Percentiles rank a stretch among this genome's conserved stretches.
These are phyloP conservation scores for Parauchenoglanis ngamensis DNA, from an alignment of 2,797 vertebrate genomes.

Conservation along the genomic window DNA sequence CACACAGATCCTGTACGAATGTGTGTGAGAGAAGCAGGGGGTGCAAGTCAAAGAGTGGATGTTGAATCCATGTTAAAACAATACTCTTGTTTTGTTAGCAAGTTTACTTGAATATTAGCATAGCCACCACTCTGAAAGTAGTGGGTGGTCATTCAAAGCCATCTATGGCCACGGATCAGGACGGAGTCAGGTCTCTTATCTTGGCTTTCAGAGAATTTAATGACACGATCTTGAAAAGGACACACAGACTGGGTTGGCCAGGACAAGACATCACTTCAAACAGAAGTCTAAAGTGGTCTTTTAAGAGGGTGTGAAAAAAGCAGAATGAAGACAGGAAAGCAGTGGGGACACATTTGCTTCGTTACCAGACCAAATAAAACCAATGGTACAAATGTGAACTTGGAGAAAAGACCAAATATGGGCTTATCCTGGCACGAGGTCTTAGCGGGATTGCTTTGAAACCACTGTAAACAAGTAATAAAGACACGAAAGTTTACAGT, in stretches of 20 bases:
- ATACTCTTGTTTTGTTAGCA: neutral
- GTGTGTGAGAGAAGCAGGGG: neutral
- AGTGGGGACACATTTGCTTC: constrained; percentile 10
- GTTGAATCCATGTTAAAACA: neutral
- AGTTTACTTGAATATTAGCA: neutral
- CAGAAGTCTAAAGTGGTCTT: constrained; percentile 15
- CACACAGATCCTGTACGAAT: neutral
- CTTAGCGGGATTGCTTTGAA: neutral
- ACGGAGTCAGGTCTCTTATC: constrained; percentile 17
- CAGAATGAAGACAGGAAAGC: constrained; percentile 6
- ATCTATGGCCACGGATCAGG: constrained; percentile 17
- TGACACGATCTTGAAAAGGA: constrained; percentile 30
- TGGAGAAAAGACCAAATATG: constrained; percentile 36
- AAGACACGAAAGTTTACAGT: neutral
- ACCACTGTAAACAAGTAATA: neutral
- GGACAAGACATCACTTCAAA: constrained; percentile 36
- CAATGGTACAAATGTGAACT: constrained; percentile 5
- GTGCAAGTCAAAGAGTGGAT: neutral
- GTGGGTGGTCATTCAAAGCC: constrained; percentile 25
- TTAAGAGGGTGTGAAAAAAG: constrained; percentile 53
- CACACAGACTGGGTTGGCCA: constrained; percentile 11
- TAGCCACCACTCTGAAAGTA: neutral
- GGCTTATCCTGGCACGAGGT: neutral
- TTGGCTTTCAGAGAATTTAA: constrained; percentile 25
- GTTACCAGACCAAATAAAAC: constrained; percentile 44